These are phyloP conservation scores for Bombus difficillimus DNA, from an alignment of 1,140 invertebrate genomes.

Conservation along the genomic window DNA sequence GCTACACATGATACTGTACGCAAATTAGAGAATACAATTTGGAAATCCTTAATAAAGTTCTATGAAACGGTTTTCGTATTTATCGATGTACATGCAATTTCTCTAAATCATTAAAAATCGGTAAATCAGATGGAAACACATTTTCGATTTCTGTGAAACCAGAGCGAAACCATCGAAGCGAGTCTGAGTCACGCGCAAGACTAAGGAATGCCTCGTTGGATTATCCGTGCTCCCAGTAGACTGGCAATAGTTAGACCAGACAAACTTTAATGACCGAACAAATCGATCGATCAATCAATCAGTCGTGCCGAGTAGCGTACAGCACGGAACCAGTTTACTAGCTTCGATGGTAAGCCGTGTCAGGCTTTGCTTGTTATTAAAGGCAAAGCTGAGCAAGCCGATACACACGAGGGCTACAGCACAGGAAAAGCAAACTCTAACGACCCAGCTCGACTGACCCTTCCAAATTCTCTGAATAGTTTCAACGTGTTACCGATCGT, in stretches of 20 bases:
- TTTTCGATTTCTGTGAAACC: not conserved
- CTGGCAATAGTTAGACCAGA: constrained; percentile 14
- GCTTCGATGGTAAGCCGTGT: constrained; percentile 15
- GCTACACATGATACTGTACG: too few species aligned
- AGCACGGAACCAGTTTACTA: constrained; percentile 21
- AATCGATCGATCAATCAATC: constrained; percentile 55
- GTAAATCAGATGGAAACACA: not conserved
- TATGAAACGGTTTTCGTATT: not conserved
- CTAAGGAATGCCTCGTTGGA: not conserved
- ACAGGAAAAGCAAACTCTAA: constrained; percentile 43
- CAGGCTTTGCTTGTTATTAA: constrained; percentile 48
- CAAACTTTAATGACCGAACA: constrained; percentile 34
- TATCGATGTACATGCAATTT: not conserved
- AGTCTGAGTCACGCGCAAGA: not conserved
- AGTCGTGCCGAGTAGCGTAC: constrained; percentile 18
- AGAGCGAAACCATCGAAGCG: not conserved
- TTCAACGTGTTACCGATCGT: constrained; percentile 47
- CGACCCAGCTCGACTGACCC: constrained; percentile 40
- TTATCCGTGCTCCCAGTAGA: not conserved
- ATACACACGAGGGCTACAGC: constrained; percentile 1
- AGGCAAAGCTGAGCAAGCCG: constrained; percentile 41
- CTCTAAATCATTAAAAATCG: not conserved
- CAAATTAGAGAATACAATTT: too few species aligned
- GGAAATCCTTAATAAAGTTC: not conserved
- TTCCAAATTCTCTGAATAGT: constrained; percentile 52